Conservation (phyloP, 2,888 invertebrate genomes). For the Selenia dentaria region DNA sequence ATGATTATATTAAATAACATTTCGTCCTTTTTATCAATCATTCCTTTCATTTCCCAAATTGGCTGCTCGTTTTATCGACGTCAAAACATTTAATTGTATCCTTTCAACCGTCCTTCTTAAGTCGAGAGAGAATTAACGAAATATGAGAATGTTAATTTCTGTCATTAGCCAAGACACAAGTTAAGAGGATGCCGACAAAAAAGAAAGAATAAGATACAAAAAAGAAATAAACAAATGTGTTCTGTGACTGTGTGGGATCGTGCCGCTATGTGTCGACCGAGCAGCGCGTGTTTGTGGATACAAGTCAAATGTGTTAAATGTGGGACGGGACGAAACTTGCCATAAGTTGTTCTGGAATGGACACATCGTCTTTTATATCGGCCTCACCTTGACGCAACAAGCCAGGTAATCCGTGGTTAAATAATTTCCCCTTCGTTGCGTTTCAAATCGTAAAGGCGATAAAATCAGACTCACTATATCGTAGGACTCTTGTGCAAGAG, state of each 20-base stretch:
- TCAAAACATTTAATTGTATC: slow-evolving; percentile 63
- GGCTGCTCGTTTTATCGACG: slow-evolving; percentile 37
- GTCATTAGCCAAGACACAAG: slow-evolving; percentile 75
- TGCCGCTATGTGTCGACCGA: slow-evolving; percentile 63
- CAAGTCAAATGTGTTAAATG: slow-evolving; percentile 78
- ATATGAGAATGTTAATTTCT: slow-evolving; percentile 78
- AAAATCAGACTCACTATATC: too few relatives aligned
- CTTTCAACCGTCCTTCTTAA: slow-evolving; percentile 55
- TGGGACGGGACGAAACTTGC: slow-evolving; percentile 55
- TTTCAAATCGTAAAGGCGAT: too few relatives aligned
- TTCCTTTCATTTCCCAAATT: slow-evolving; percentile 23
- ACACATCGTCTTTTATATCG: too few relatives aligned
- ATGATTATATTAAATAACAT: slow-evolving; percentile 24
- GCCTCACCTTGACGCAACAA: neutral
- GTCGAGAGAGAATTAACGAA: slow-evolving; percentile 68
- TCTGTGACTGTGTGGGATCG: slow-evolving; percentile 57
- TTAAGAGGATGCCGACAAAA: slow-evolving; percentile 68
- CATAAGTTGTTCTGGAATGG: slow-evolving; percentile 43
- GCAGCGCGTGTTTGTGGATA: slow-evolving; percentile 70
- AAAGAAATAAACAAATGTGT: slow-evolving; percentile 48
- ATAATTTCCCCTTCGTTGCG: too few relatives aligned
- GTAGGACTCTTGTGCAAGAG: too few relatives aligned
- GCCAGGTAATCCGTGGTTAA: too few relatives aligned
- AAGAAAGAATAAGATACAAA: slow-evolving; percentile 60
- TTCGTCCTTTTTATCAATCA: slow-evolving; percentile 19